A percentile compares a stretch with the other conserved stretches of the same genome.
Evolutionary conservation across 92 coral and sea anemone genomes (phyloP).

Genomic region (Phymanthus crucifer): DNA sequence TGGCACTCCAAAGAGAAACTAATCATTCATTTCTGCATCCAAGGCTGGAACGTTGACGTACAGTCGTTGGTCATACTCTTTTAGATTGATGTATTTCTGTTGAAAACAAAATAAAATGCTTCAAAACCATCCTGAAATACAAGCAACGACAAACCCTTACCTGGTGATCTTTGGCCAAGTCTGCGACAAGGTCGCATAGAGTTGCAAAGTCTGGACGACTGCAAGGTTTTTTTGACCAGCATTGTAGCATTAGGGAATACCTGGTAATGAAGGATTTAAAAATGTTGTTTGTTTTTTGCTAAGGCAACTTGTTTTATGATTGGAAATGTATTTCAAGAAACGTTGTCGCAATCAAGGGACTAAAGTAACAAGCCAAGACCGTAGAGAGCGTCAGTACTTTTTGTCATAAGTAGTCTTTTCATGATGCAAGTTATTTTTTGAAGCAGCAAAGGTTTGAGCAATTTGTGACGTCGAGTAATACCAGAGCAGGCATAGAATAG

Average conservation of each 20-base stretch:
- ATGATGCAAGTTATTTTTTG: too few relatives aligned
- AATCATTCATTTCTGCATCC: not conserved
- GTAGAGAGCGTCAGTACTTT: too few relatives aligned
- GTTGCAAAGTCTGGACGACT: not conserved
- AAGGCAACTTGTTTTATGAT: not conserved
- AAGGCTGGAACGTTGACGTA: not conserved
- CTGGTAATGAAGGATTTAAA: not conserved
- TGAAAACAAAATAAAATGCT: not conserved
- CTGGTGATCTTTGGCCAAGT: constrained; percentile 9
- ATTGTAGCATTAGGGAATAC: not conserved
- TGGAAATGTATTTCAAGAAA: too few relatives aligned
- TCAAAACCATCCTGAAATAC: not conserved
- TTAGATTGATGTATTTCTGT: not conserved
- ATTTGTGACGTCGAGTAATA: too few relatives aligned
- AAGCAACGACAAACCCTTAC: not conserved
- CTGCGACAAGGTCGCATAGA: not conserved
- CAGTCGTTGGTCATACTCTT: not conserved
- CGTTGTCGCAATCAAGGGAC: too few relatives aligned
- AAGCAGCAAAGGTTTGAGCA: too few relatives aligned
- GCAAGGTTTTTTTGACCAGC: not conserved
- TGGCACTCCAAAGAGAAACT: too few relatives aligned
- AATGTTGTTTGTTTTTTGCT: not conserved
- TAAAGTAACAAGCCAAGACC: too few relatives aligned
- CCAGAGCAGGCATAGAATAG: too few relatives aligned
- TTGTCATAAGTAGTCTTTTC: too few relatives aligned